These are phyloP conservation scores for Nematolebias whitei DNA, from an alignment of 2,113 vertebrate genomes.

Conservation along the genomic window DNA sequence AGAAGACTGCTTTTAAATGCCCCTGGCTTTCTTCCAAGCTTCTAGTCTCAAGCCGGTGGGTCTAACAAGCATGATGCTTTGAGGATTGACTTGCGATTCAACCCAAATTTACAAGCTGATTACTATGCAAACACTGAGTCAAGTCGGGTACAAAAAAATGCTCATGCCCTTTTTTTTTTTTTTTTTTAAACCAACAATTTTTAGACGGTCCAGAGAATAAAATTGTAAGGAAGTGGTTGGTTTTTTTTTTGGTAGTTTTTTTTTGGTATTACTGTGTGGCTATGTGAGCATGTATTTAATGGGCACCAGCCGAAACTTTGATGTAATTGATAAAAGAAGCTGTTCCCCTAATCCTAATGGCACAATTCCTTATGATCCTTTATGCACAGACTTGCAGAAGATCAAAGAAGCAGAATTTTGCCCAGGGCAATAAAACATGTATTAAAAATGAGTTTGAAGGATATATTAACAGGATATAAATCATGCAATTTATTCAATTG, in stretches of 20 bases:
- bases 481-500: slow-evolving; percentile 76
- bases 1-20: slow-evolving; percentile 73
- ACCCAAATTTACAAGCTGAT: slow-evolving; percentile 71
- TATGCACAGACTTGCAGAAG: slow-evolving; percentile 78
- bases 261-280: slow-evolving; percentile 40
- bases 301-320: slow-evolving; percentile 76
- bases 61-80: slow-evolving; percentile 78
- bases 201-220: slow-evolving; percentile 64
- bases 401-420: slow-evolving; percentile 80
- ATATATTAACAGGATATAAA: slow-evolving; percentile 79
- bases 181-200: slow-evolving; percentile 64
- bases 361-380: slow-evolving; percentile 83
- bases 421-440: slow-evolving; percentile 76
- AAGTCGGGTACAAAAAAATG: slow-evolving; percentile 57
- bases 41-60: slow-evolving; percentile 62
- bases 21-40: slow-evolving; percentile 69
- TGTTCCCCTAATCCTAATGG: slow-evolving; percentile 79
- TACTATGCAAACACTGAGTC: slow-evolving; percentile 65
- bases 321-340: slow-evolving; percentile 82
- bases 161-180: slow-evolving; percentile 52
- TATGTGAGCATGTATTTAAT: slow-evolving; percentile 67
- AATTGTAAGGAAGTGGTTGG: slow-evolving; percentile 38
- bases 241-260: too few species aligned
- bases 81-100: slow-evolving; percentile 75
- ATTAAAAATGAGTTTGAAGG: slow-evolving; percentile 79